These are phyloP conservation scores for Drosophila auraria DNA, from an alignment of 1,140 invertebrate species.

Conservation along the genomic window DNA sequence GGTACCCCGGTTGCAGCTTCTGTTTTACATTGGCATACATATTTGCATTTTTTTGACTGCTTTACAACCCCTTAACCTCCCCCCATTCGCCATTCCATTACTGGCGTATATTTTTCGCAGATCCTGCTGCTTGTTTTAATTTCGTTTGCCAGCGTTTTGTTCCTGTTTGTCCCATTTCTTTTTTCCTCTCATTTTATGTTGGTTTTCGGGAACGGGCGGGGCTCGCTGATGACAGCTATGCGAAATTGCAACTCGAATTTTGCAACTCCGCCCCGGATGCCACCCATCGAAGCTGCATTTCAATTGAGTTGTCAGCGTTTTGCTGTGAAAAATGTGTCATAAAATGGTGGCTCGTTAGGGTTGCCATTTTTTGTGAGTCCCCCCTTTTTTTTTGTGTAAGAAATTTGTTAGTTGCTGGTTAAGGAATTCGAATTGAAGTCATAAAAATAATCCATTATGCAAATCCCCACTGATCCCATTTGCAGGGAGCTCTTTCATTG, in stretches of 20 bases:
- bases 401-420: not conserved
- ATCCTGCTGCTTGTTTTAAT: constrained; percentile 66
- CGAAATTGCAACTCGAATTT: constrained; percentile 52
- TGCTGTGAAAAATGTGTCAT: constrained; percentile 52
- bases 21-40: constrained; percentile 69
- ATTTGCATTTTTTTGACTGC: constrained; percentile 64
- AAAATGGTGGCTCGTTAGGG: constrained; percentile 40
- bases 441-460: not conserved
- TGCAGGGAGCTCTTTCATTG: too few species aligned
- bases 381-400: not conserved
- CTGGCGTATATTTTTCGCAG: constrained; percentile 7
- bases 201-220: constrained; percentile 1
- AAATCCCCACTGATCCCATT: not conserved
- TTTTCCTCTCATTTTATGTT: constrained; percentile 3
- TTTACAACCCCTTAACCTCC: constrained; percentile 24
- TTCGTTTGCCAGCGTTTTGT: constrained; percentile 59
- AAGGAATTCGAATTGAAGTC: not conserved
- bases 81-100: constrained; percentile 3
- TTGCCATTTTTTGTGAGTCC: not conserved
- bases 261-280: not conserved
- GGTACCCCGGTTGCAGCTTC: constrained; percentile 46
- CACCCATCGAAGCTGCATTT: constrained; percentile 43
- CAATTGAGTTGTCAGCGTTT: constrained; percentile 80
- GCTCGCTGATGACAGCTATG: constrained; percentile 55
- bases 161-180: constrained; percentile 18